Conservation (phyloP, 2,113 vertebrate genomes). For the Struthidea cinerea region DNA sequence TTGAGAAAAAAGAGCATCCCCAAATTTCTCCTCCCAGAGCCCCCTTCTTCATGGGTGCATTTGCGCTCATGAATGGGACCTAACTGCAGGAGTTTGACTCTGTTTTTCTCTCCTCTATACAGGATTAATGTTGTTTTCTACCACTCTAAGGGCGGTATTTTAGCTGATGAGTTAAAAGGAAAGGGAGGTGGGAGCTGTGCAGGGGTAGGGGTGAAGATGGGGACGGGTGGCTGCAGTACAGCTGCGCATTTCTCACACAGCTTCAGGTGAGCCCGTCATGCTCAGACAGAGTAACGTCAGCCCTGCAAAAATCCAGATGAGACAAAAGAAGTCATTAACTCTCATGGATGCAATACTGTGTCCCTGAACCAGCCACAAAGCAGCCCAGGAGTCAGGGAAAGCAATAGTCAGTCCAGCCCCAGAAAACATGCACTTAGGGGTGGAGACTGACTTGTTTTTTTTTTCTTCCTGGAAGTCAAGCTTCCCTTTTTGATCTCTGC, state of each 20-base stretch:
- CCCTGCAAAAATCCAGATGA: neutral
- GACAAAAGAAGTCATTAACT: neutral
- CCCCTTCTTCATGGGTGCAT: neutral
- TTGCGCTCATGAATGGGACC: neutral
- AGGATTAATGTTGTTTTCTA: neutral
- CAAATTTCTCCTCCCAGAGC: neutral
- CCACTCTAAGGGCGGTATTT: neutral
- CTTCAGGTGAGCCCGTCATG: neutral
- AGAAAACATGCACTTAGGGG: neutral
- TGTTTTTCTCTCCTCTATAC: neutral
- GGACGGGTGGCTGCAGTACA: neutral
- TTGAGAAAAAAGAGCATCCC: neutral
- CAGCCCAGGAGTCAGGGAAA: neutral
- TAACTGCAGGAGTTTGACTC: neutral
- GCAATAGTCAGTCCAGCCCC: neutral
- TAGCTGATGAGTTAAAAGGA: neutral
- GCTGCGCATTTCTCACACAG: neutral
- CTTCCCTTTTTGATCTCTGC: neutral
- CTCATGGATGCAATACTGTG: rapidly evolving
- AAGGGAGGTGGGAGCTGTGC: neutral
- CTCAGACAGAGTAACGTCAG: neutral
- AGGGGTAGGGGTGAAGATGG: neutral
- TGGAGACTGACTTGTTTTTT: neutral
- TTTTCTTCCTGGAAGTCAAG: neutral
- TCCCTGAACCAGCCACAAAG: neutral